Percentiles rank a stretch among this genome's conserved stretches.
Evolutionary conservation across 2,797 vertebrate genomes (phyloP).

Genomic region (Pyrocephalus nanus): DNA sequence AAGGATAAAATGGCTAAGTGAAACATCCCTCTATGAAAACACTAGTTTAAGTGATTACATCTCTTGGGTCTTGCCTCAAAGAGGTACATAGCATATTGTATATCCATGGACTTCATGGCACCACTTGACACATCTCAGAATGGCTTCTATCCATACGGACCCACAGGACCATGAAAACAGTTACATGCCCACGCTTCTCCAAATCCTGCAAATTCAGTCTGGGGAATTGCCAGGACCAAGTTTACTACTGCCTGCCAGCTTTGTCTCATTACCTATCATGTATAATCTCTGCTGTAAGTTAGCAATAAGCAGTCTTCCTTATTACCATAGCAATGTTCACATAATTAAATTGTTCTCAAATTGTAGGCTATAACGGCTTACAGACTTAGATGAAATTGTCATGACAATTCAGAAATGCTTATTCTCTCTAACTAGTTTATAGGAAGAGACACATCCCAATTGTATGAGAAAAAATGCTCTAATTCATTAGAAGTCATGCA

Average conservation of each 20-base stretch:
- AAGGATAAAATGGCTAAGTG: not conserved
- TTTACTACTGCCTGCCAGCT: not conserved
- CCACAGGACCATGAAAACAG: not conserved
- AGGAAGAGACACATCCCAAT: not conserved
- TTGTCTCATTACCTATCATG: slow-evolving; percentile 26
- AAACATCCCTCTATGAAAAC: not conserved
- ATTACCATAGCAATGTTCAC: slow-evolving; percentile 39
- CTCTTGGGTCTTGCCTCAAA: not conserved
- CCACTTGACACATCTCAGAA: not conserved
- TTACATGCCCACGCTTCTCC: not conserved
- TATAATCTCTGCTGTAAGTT: slow-evolving; percentile 25
- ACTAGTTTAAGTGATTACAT: not conserved
- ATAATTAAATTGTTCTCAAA: slow-evolving; percentile 55
- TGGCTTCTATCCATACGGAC: not conserved
- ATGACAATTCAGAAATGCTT: slow-evolving; percentile 43
- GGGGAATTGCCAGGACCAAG: not conserved
- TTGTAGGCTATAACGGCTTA: slow-evolving; percentile 31
- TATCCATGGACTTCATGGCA: not conserved
- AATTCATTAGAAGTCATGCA: not conserved
- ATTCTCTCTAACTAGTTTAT: slow-evolving; percentile 34
- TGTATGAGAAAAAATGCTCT: not conserved
- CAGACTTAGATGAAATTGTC: slow-evolving; percentile 27
- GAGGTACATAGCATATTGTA: not conserved
- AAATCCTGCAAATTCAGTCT: not conserved
- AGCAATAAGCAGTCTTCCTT: not conserved